Conservation (phyloP, 2,888 invertebrate species). For the Polylopha cassiicola region DNA sequence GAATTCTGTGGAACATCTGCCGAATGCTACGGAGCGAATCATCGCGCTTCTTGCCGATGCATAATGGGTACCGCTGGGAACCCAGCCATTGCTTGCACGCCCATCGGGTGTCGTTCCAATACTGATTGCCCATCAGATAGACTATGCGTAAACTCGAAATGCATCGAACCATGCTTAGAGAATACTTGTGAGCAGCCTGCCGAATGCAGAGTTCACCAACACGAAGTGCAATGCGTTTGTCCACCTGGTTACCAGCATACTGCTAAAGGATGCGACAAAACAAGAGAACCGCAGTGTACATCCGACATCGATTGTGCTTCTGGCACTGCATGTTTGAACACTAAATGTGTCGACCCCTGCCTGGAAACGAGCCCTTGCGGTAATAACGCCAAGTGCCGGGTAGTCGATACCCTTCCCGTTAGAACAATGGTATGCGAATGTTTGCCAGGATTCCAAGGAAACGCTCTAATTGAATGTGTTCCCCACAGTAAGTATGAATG, state of each 20-base stretch:
- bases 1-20: constrained; percentile 86
- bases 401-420: constrained; percentile 88
- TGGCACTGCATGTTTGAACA: constrained; percentile 88
- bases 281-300: constrained; percentile 80
- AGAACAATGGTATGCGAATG: constrained; percentile 94
- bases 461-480: constrained; percentile 87
- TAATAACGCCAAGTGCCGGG: constrained; percentile 85
- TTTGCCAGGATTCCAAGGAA: constrained; percentile 89
- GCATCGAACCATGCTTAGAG: constrained; percentile 84
- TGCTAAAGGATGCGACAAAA: constrained; percentile 78
- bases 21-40: constrained; percentile 87
- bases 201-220: constrained; percentile 85
- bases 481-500: constrained; percentile 79
- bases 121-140: constrained; percentile 88
- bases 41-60: constrained; percentile 90
- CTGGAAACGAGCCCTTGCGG: constrained; percentile 87
- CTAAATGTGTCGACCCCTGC: constrained; percentile 91
- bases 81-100: constrained; percentile 84
- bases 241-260: constrained; percentile 85
- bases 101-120: constrained; percentile 88
- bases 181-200: constrained; percentile 85
- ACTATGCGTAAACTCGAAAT: constrained; percentile 89
- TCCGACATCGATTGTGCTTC: constrained; percentile 89
- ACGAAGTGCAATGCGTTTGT: constrained; percentile 88
- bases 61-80: constrained; percentile 88